Base-by-base conservation (phyloP, 2,797 vertebrate species). In the Sibirionetta formosa region DNA sequence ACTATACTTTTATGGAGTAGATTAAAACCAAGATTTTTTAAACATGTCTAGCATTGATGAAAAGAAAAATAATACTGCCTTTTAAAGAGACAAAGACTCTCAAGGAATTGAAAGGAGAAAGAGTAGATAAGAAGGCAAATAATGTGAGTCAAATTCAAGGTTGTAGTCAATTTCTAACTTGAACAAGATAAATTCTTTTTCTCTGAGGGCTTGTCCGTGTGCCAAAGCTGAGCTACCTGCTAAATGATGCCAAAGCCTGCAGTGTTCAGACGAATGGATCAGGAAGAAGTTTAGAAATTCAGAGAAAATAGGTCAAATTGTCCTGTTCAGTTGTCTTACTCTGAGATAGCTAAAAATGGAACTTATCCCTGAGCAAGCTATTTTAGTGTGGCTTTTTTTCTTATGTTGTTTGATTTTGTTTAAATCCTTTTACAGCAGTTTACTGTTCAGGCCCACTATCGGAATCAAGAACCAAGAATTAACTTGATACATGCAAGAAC, bases 101-200 rank as follows among this genome's bases (percentile, higher is more conserved):
- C 23, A 15, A 58, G 48, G 38, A 71, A 58, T 40, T 9, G 42
- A 51, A 91, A 31, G 57, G 54, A 79, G 56, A 58, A 78, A 46
- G 31, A 56, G 19, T 27, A 53, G 54, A 56, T 76, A 86, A 83
- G 76, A 51, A 42, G 24, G 66, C 63, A 94, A 92, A 79, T 61
- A 94, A 63, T 10, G 5, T 42, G 40, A 88, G 42, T 72, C n/a
- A 81, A 31, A 82, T 78, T 78, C 85, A 93, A 95, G 80, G 77
- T 90, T 84, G 23, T 40, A 78, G 42, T 94, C 51, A 40, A 14
- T 50, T 90, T 88, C 54, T 81, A 63, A 51, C 63, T 79, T 70
- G 48, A 91, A 64, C 71, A 87, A 73, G 75, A 86, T 36, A 73
- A 96, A 86, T 54, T 50, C 38, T 85, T 88, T n/a, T 93, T 27